Base-by-base conservation (phyloP, 2,113 vertebrate genomes). In the Nothocercus julius region DNA sequence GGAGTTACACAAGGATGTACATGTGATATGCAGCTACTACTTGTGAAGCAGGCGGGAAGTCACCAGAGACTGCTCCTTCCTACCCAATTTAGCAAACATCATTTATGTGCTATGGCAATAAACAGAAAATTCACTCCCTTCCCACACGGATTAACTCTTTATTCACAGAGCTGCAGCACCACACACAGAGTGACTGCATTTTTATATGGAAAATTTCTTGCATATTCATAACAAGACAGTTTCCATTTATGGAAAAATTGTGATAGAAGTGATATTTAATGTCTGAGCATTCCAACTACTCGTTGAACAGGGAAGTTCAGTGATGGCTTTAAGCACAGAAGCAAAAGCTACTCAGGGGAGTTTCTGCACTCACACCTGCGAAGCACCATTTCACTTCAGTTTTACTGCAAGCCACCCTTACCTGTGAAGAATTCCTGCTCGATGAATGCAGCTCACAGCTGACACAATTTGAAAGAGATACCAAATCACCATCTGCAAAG, bases 401-500 rank as follows among this genome's bases (percentile, higher is more conserved):
- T 85, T 75, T 25, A 68, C 44, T 15, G 4, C 28, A 63, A 8
- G n/a, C 69, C 53, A 78, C 36, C 21, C 97, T 51, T 93, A 99
- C 99, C 99, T 99, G 97, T 99, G 99, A 93, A 99, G 98, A 93
- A 99, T 98, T 70, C 99, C 99, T 92, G 99, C 99, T 96, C 98
- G 98, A 96, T 99, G 99, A 96, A 99, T 99, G 95, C 99, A 98
- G 92, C 98, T 98, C 85, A 99, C 99, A 14, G 99, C 99, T 91
- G 99, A 99, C 38, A 98, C 98, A 90, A 99, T 98, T 96, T 99
- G 99, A 96, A 99, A 99, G n/a, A 99, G 97, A 94, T 99, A 99
- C 99, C 99, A 99, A 73, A 99, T 90, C 68, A 99, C 99, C 96
- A 98, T 98, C 99, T 99, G 89, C 70, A 97, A 36, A 94, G 54